Base-by-base conservation (phyloP, 2,113 vertebrate species). In the Hippocampus barbouri region DNA sequence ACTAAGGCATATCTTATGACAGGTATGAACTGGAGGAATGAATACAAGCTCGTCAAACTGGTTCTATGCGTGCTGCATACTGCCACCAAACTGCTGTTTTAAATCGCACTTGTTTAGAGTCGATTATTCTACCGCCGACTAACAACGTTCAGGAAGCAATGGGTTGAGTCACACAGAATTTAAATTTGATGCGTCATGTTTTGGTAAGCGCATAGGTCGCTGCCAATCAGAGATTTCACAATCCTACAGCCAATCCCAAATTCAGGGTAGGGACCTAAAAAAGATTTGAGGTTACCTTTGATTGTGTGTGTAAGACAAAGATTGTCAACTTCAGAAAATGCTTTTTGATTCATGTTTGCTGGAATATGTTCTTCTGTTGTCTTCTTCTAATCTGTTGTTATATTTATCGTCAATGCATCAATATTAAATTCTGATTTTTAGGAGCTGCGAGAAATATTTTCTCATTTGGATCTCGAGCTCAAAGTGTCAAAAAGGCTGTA, bases 21-120 rank as follows among this genome's bases (percentile, higher is more conserved):
- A 65, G 23, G 63, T 65, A 65, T 65, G 38, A 65, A 65, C 63
- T 15, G 11, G 40, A 23, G 11, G 40, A 65, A 65, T 23, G 40
- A 45, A 43, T 10, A n/a, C 38, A 38, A 23, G 63, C 63, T 25
- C 12, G 40, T 43, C 63, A 65, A 43, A 65, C 63, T 2, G 5
- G 40, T 65, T 65, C 12, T 23, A 45, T 3, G 63, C n/a, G 2
- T 41, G 15, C 56, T n/a, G 27, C 16, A 8, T 20, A 8, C 16
- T 0, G 59, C 16, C 27, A 16, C 6, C 27, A 21, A 23, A 65
- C 10, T 14, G 25, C 16, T 20, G 40, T 25, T 43, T 43, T 14
- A 15, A 66, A 25, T 45, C 41, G 16, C n/a, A 45, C n/a, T 25
- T 25, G 21, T 62, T 34, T 4, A 8, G 30, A 9, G 34, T 11